Percentiles rank a stretch among this genome's conserved stretches.
Evolutionary conservation across 2,888 invertebrate genomes (phyloP).

Genomic region (Strigamia transsilvanica): DNA sequence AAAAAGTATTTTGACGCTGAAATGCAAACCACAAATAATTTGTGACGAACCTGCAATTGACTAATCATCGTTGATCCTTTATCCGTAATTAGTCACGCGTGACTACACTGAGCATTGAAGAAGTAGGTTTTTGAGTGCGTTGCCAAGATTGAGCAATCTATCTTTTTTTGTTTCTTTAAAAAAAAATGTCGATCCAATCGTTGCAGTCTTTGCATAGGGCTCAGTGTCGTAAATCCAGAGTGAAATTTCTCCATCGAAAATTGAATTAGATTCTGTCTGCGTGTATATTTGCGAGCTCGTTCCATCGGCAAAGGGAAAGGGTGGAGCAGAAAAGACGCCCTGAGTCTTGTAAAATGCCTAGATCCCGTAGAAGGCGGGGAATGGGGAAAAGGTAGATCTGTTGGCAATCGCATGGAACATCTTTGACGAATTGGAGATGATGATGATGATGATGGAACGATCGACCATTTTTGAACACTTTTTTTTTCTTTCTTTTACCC

Average conservation of each 20-base stretch:
- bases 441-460: constrained; percentile 10
- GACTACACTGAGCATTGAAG: neutral
- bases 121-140: neutral
- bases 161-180: neutral
- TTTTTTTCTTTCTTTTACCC: neutral
- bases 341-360: constrained; percentile 31
- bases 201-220: constrained; percentile 21
- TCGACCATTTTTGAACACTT: neutral
- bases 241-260: constrained; percentile 46
- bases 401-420: constrained; percentile 36
- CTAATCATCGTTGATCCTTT: neutral
- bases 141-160: constrained; percentile 13
- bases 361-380: neutral
- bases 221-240: constrained; percentile 44
- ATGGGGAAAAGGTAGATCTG: constrained; percentile 21
- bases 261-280: constrained; percentile 46
- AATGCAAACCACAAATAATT: neutral
- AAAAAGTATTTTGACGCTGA: no score
- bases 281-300: constrained; percentile 46
- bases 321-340: constrained; percentile 42
- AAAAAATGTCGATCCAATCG: constrained; percentile 23
- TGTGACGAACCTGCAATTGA: constrained; percentile 15
- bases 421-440: constrained; percentile 35
- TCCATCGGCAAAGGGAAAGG: constrained; percentile 8
- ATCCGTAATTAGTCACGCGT: constrained; percentile 17